A percentile compares a stretch with the other conserved stretches of the same genome.
These are phyloP conservation scores for Cercopithecus diana DNA, from an alignment of 2,797 vertebrate species.

Conservation along the genomic window DNA sequence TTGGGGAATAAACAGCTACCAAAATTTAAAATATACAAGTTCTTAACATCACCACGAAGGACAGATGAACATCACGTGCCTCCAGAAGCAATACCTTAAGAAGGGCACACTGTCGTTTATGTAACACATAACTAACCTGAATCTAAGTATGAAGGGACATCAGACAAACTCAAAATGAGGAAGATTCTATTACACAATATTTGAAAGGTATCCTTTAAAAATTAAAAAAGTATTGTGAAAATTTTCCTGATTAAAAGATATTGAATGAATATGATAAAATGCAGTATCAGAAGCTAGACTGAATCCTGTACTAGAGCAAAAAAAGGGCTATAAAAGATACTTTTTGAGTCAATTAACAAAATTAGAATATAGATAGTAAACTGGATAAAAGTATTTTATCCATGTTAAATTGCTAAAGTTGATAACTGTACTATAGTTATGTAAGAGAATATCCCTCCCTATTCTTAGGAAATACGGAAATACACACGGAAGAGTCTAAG, in stretches of 20 bases:
- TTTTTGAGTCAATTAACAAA: neutral
- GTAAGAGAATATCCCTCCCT: neutral
- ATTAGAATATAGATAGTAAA: conserved; percentile 1
- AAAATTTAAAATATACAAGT: neutral
- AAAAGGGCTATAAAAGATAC: neutral
- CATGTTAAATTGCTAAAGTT: neutral
- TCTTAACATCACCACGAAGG: neutral
- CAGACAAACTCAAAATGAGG: neutral
- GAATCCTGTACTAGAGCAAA: neutral
- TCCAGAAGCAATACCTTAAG: neutral
- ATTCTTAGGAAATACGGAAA: neutral
- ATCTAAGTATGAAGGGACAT: neutral
- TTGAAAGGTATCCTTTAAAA: neutral
- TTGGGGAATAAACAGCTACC: neutral
- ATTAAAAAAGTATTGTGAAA: neutral
- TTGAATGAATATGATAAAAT: neutral
- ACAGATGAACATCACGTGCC: neutral
- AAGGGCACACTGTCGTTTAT: neutral
- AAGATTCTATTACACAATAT: neutral
- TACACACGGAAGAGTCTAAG: neutral
- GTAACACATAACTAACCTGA: neutral
- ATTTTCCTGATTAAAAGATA: neutral
- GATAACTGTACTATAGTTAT: neutral
- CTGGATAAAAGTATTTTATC: neutral
- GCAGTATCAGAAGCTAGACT: neutral